A percentile compares a stretch with the other conserved stretches of the same genome.
These are phyloP conservation scores for Ligdia adustata DNA, from an alignment of 2,888 invertebrate genomes.

Conservation along the genomic window DNA sequence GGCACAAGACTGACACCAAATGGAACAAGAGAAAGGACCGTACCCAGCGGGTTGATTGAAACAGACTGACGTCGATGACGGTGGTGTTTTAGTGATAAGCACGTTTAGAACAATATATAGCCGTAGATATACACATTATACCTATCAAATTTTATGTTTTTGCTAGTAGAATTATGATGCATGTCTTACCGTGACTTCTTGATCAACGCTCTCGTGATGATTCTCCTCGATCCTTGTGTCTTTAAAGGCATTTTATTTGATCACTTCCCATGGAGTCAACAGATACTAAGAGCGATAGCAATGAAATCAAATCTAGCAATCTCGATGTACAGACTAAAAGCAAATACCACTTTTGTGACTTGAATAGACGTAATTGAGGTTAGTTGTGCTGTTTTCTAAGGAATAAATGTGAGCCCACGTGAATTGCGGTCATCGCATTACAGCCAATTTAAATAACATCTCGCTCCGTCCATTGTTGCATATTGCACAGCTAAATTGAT, in stretches of 20 bases:
- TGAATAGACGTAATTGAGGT: constrained; percentile 5
- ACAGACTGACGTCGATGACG: too few relatives aligned
- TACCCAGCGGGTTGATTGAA: too few relatives aligned
- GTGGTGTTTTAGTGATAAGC: too few relatives aligned
- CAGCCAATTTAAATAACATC: constrained; percentile 13
- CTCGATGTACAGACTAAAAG: not conserved
- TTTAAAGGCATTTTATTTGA: constrained; percentile 12
- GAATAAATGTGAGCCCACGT: constrained; percentile 20
- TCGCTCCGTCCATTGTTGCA: not conserved
- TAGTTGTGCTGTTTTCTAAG: constrained; percentile 2
- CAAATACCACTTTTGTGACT: constrained; percentile 1
- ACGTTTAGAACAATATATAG: too few relatives aligned
- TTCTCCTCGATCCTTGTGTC: constrained; percentile 19
- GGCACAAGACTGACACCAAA: too few relatives aligned
- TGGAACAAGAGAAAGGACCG: too few relatives aligned
- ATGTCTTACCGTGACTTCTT: constrained; percentile 19
- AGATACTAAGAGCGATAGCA: not conserved
- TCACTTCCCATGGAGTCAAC: not conserved
- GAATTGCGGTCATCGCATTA: constrained; percentile 7
- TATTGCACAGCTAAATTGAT: constrained; percentile 4
- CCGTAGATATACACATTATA: too few relatives aligned
- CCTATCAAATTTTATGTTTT: too few relatives aligned
- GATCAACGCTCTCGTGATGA: constrained; percentile 15
- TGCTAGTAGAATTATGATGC: too few relatives aligned
- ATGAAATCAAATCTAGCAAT: too few relatives aligned